Evolutionary conservation across 2,797 vertebrate genomes (phyloP).

Genomic region (Hippocampus kuda): DNA sequence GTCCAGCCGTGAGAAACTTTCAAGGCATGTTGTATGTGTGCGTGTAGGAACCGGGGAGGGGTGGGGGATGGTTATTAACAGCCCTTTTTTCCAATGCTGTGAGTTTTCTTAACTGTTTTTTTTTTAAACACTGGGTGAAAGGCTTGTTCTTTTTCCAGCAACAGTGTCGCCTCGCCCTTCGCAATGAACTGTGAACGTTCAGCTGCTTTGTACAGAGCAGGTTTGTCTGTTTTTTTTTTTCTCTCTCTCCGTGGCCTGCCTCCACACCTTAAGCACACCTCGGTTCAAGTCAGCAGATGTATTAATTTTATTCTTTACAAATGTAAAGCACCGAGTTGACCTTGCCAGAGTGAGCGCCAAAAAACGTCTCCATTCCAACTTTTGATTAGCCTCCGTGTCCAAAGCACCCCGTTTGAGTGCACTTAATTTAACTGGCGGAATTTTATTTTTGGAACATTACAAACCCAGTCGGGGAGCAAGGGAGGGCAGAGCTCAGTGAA

Average conservation of each 20-base stretch:
- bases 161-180: conserved; percentile 10
- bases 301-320: not conserved
- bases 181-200: conserved; percentile 5
- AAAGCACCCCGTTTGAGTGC: conserved; percentile 44
- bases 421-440: conserved; percentile 62
- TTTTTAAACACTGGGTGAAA: conserved; percentile 1
- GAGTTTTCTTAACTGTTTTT: conserved; percentile 34
- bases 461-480: conserved; percentile 33
- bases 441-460: conserved; percentile 58
- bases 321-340: not conserved
- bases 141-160: conserved; percentile 14
- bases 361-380: conserved; percentile 19
- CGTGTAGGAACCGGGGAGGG: conserved; percentile 15
- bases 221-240: conserved; percentile 11
- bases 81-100: conserved; percentile 22
- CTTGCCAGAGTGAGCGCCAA: not conserved
- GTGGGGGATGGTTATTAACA: conserved; percentile 17
- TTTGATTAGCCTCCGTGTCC: conserved; percentile 31
- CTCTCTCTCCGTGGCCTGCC: conserved; percentile 8
- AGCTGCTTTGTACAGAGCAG: conserved; percentile 15
- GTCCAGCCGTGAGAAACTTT: conserved; percentile 17
- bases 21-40: conserved; percentile 13
- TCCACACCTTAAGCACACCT: conserved; percentile 11
- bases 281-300: conserved; percentile 1
- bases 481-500: conserved; percentile 9